Conservation (phyloP, 2,113 vertebrate species). For the Tupaia chinensis region DNA sequence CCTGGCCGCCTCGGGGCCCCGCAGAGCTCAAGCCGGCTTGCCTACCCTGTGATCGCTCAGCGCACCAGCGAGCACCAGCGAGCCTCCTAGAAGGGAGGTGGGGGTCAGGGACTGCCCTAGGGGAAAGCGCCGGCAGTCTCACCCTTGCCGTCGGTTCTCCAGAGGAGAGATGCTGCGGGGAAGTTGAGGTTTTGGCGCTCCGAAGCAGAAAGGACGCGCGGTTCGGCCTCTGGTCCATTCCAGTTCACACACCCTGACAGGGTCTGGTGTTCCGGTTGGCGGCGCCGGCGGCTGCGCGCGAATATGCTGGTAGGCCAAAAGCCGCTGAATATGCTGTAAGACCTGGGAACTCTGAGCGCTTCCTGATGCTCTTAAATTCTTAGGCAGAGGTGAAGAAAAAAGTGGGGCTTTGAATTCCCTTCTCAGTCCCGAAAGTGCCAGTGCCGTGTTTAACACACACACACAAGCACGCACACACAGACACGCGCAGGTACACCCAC, state of each 20-base stretch:
- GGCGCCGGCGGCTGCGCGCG: neutral
- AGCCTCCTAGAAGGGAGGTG: neutral
- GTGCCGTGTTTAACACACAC: neutral
- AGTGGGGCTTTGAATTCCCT: constrained; percentile 27
- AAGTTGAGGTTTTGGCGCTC: neutral
- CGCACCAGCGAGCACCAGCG: neutral
- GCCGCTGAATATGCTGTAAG: neutral
- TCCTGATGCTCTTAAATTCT: constrained; percentile 4
- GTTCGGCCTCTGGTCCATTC: neutral
- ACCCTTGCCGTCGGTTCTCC: constrained; percentile 1
- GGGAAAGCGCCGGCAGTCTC: constrained; percentile 45
- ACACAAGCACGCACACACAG: neutral
- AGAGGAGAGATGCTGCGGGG: neutral
- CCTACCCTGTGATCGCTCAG: rapidly evolving
- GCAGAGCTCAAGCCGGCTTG: neutral
- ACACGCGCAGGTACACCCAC: neutral
- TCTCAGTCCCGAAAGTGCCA: neutral
- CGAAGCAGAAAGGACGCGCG: neutral
- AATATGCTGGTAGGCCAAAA: no score
- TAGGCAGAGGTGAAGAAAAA: neutral
- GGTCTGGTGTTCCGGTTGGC: neutral
- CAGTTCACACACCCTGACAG: neutral
- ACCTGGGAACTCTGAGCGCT: neutral
- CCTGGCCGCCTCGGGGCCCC: rapidly evolving
- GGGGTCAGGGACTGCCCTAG: neutral